These are phyloP conservation scores for Trachymyrmex cornetzi DNA, from an alignment of 1,140 invertebrate species.

Conservation along the genomic window DNA sequence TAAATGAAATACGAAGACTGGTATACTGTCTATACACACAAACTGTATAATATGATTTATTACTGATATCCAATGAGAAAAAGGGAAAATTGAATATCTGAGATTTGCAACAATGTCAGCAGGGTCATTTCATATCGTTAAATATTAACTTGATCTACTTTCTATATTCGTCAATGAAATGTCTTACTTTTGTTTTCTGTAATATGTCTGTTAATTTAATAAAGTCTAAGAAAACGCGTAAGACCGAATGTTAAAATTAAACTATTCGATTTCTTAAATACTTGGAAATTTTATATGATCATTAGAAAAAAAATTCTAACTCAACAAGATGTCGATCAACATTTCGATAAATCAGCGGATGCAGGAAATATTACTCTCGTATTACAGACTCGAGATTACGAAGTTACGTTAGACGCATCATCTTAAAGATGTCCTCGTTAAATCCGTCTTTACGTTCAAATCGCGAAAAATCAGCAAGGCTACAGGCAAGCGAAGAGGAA, in stretches of 20 bases:
- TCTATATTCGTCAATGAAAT: not conserved
- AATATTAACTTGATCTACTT: not conserved
- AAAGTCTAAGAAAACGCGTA: not conserved
- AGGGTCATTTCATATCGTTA: not conserved
- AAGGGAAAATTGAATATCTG: not conserved
- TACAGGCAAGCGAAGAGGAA: slow-evolving; percentile 38
- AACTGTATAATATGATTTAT: slow-evolving; percentile 8
- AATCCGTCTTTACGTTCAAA: slow-evolving; percentile 11
- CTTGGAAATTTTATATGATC: not conserved
- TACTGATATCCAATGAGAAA: not conserved
- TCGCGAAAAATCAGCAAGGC: slow-evolving; percentile 15
- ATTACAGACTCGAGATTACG: not conserved
- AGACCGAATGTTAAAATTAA: not conserved
- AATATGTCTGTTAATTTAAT: not conserved
- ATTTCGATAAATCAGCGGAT: not conserved
- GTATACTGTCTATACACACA: not conserved
- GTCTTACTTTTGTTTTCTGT: not conserved
- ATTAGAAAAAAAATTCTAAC: not conserved
- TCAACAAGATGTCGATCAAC: not conserved
- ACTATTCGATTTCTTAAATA: not conserved
- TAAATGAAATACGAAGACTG: not conserved
- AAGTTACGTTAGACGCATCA: not conserved
- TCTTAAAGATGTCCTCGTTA: not conserved
- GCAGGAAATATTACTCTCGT: not conserved
- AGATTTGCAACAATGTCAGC: not conserved